phyloP scores from a whole-genome alignment of 2,797 vertebrate genomes.

The Allobates femoralis region DNA sequence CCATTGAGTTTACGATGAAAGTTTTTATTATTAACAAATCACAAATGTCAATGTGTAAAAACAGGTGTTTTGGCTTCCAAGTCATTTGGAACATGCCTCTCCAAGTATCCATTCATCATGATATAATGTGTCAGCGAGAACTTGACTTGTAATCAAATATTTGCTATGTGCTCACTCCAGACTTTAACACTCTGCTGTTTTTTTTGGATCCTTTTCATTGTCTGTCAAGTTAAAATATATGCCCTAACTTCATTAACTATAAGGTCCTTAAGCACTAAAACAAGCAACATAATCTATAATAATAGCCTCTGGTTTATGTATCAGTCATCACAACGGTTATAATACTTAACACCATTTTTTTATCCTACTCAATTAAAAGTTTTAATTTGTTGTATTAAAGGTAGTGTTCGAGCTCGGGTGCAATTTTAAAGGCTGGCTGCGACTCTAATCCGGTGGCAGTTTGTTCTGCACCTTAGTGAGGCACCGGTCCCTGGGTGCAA shows the following conservation, averaged over 20 bases:
- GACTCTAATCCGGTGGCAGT: too few relatives aligned
- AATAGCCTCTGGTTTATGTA: slow-evolving; percentile 20
- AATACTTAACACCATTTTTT: background rate
- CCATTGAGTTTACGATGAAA: slow-evolving; percentile 14
- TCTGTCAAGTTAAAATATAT: slow-evolving; percentile 46
- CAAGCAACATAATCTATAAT: slow-evolving; percentile 35
- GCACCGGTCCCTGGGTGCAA: too few relatives aligned
- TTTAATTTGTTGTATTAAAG: background rate
- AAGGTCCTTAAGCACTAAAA: slow-evolving; percentile 20
- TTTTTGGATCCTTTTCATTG: slow-evolving; percentile 41
- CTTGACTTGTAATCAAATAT: slow-evolving; percentile 60
- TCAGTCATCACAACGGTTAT: background rate
- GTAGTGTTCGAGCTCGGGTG: too few relatives aligned
- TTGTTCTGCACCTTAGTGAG: too few relatives aligned
- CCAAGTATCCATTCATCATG: slow-evolving; percentile 52
- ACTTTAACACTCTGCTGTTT: slow-evolving; percentile 48
- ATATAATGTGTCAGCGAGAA: slow-evolving; percentile 53
- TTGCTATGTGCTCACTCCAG: slow-evolving; percentile 40
- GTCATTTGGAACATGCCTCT: slow-evolving; percentile 46
- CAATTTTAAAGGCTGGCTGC: too few relatives aligned
- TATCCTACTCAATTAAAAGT: too few relatives aligned
- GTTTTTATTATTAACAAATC: slow-evolving; percentile 39
- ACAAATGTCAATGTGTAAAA: slow-evolving; percentile 39
- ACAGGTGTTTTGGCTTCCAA: slow-evolving; percentile 55
- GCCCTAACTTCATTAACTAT: slow-evolving; percentile 44